Conservation (phyloP, 2,113 vertebrate genomes). For the Sminthopsis crassicaudata region DNA sequence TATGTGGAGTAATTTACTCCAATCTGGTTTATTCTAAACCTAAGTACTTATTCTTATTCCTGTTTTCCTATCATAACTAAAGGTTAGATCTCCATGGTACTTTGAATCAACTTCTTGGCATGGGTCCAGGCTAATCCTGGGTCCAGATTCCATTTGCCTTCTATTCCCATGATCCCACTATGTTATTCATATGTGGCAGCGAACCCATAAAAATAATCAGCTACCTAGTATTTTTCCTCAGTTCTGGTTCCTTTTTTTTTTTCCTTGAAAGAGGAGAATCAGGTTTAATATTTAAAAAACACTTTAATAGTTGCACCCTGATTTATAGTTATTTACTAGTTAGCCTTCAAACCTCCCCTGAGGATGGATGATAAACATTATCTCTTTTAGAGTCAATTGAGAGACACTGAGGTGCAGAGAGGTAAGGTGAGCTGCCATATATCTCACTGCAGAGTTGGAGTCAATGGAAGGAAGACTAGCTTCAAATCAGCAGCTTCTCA, state of each 20-base stretch:
- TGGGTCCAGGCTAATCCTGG: background rate
- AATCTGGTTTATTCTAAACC: background rate
- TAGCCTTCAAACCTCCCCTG: slow-evolving; percentile 46
- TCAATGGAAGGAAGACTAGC: background rate
- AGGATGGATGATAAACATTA: slow-evolving; percentile 35
- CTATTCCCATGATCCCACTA: background rate
- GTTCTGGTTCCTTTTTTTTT: background rate
- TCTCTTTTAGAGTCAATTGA: slow-evolving; percentile 26
- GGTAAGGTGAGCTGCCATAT: slow-evolving; percentile 1
- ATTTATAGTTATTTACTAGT: slow-evolving; percentile 48
- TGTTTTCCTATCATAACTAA: background rate
- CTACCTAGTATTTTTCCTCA: background rate
- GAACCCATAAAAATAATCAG: background rate
- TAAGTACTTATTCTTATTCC: background rate
- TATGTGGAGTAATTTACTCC: background rate
- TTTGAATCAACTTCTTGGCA: background rate
- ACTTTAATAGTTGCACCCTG: slow-evolving; percentile 33
- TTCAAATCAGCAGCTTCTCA: background rate
- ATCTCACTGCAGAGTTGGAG: background rate
- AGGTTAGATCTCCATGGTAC: background rate
- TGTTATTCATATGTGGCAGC: background rate
- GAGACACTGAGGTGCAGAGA: slow-evolving; percentile 3
- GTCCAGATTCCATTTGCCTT: background rate
- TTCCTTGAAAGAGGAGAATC: background rate
- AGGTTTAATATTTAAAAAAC: background rate